Evolutionary conservation across 2,888 invertebrate species (phyloP), one percentile per base, ranked within the genome.

Genomic region (Hyles lineata): DNA sequence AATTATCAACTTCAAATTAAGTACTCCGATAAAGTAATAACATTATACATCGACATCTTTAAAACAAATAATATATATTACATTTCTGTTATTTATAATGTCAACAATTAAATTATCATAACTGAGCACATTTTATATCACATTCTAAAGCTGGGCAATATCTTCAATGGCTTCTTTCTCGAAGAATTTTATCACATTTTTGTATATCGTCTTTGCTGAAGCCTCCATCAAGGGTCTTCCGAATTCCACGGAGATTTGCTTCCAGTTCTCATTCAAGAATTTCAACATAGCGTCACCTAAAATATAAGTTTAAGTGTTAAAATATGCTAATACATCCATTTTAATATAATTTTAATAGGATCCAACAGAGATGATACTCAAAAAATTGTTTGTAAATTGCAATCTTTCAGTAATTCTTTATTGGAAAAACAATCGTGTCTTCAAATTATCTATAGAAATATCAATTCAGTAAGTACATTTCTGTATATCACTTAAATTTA

Each of bases 191-290:
- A 63, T 78, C 0, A 91, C 62, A n/a, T 86, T 89, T 59, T 87
- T 86, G 71, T 81, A 91, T 0, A 90, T 61, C 25, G 79, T 86
- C 63, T 87, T 88, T 0, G 88, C 84, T 0, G 86, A 82, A 0
- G 75, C 80, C 0, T 90, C 86, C 74, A 92, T 76, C 32, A 93
- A 74, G 0, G 93, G 93, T 63, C 76, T 82, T 43, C 92, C 93
- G 35, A 93, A 93, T 74, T 93, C 91, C 0, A 58, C 2, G 0
- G 89, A 84, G 2, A 93, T 81, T 72, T 88, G 83, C 59, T 90
- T 87, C 92, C 92, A 93, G 71, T 93, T 93, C 0, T 89, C 86
- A 72, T 93, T 93, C 55, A 93, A 74, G 76, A 92, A 91, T 0
- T 55, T 76, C 15, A 89, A 76, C 87, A 91, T 88, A 0, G 88